Percentiles rank a stretch among this genome's conserved stretches.
Evolutionary conservation across 1,140 invertebrate species (phyloP).

Genomic region (Thaumetopoea pityocampa): DNA sequence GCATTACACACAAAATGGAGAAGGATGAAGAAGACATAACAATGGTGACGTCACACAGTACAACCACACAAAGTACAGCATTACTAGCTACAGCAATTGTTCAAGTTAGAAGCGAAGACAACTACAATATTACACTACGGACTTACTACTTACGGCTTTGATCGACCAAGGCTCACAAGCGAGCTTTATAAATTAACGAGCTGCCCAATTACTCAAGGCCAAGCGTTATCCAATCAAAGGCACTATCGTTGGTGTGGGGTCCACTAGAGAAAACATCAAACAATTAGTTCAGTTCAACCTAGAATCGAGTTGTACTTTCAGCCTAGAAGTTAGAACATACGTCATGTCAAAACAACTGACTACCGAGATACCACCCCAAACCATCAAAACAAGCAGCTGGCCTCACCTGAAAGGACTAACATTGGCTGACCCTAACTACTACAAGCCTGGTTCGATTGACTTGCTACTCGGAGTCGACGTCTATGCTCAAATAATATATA

Average conservation of each 20-base stretch:
- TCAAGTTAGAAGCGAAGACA: slow-evolving; percentile 11
- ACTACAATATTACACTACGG: slow-evolving; percentile 9
- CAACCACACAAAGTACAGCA: slow-evolving; percentile 12
- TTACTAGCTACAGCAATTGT: slow-evolving; percentile 19
- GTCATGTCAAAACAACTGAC: slow-evolving; percentile 33
- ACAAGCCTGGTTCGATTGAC: slow-evolving; percentile 26
- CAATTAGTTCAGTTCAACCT: slow-evolving; percentile 19
- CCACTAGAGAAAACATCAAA: slow-evolving; percentile 16
- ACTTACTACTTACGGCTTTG: too few relatives aligned
- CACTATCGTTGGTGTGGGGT: slow-evolving; percentile 14
- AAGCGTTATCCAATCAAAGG: slow-evolving; percentile 9
- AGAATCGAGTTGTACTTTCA: slow-evolving; percentile 21
- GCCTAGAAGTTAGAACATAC: slow-evolving; percentile 18
- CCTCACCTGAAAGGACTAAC: slow-evolving; percentile 25
- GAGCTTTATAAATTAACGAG: slow-evolving; percentile 16
- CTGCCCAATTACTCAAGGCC: slow-evolving; percentile 12
- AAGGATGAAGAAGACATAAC: slow-evolving; percentile 13
- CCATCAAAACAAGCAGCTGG: slow-evolving; percentile 21
- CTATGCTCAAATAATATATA: slow-evolving; percentile 27
- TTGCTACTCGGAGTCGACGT: slow-evolving; percentile 31
- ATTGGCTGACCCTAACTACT: slow-evolving; percentile 30
- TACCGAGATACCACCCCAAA: slow-evolving; percentile 25
- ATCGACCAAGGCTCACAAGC: slow-evolving; percentile 24
- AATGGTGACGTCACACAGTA: slow-evolving; percentile 21
- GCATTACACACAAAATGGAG: slow-evolving; percentile 11